Percentiles rank a stretch among this genome's conserved stretches.
These are phyloP conservation scores for Drosophila macrospina DNA, from an alignment of 2,888 invertebrate species.

Conservation along the genomic window DNA sequence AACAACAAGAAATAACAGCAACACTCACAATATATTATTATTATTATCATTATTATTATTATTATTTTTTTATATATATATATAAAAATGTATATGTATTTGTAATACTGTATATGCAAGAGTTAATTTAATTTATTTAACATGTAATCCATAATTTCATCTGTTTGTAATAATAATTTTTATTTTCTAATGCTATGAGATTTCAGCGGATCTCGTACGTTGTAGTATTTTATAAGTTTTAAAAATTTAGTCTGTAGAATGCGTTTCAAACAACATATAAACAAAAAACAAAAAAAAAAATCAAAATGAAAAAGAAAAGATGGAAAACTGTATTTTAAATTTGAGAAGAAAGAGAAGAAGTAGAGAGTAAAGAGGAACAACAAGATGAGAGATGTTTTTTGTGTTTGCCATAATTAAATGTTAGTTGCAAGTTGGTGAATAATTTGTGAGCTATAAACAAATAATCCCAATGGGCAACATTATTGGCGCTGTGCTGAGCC, in stretches of 20 bases:
- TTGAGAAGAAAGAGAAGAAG: slow-evolving; percentile 9
- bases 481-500: slow-evolving; percentile 51
- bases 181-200: slow-evolving; percentile 74
- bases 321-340: slow-evolving; percentile 58
- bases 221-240: slow-evolving; percentile 79
- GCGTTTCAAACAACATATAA: slow-evolving; percentile 57
- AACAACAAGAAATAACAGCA: slow-evolving; percentile 25
- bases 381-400: slow-evolving; percentile 19
- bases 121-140: slow-evolving; percentile 73
- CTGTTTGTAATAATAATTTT: slow-evolving; percentile 59
- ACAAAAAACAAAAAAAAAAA: slow-evolving; percentile 25
- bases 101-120: slow-evolving; percentile 47
- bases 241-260: slow-evolving; percentile 63
- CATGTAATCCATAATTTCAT: slow-evolving; percentile 57
- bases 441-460: slow-evolving; percentile 39
- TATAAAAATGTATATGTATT: slow-evolving; percentile 33
- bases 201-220: slow-evolving; percentile 77
- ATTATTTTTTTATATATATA: slow-evolving; percentile 39
- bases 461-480: slow-evolving; percentile 50
- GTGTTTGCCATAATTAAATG: slow-evolving; percentile 70
- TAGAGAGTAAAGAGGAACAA: no score
- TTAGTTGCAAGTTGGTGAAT: slow-evolving; percentile 47
- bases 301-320: slow-evolving; percentile 30
- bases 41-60: slow-evolving; percentile 26
- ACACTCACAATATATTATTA: slow-evolving; percentile 47